phyloP scores from a whole-genome alignment of 2,113 vertebrate genomes.

The Monopterus albus region DNA sequence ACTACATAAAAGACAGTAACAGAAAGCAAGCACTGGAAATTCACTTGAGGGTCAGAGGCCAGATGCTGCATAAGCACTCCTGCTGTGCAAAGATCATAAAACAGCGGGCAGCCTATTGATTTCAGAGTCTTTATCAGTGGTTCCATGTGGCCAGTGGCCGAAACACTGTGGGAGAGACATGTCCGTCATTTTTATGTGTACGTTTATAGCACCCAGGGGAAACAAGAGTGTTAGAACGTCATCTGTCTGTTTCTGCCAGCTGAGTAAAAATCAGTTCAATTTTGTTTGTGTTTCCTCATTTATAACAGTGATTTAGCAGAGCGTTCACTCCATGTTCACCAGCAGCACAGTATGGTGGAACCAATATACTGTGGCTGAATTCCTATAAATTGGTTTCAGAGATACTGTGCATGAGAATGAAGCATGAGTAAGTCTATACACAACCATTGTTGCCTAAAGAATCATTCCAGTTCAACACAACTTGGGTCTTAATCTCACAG shows the following conservation, averaged over 20 bases:
- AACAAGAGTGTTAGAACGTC: constrained; percentile 39
- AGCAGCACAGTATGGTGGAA: neutral
- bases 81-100: constrained; percentile 74
- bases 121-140: constrained; percentile 67
- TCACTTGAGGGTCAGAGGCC: constrained; percentile 69
- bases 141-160: constrained; percentile 67
- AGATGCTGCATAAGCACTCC: constrained; percentile 74
- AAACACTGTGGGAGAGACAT: constrained; percentile 51
- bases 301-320: constrained; percentile 36
- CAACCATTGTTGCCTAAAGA: neutral
- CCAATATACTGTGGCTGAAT: constrained; percentile 17
- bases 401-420: constrained; percentile 30
- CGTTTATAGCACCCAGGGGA: constrained; percentile 54
- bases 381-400: constrained; percentile 46
- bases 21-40: constrained; percentile 65
- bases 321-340: constrained; percentile 11
- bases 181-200: constrained; percentile 73
- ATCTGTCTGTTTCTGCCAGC: constrained; percentile 45
- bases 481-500: neutral
- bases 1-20: constrained; percentile 54
- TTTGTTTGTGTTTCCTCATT: constrained; percentile 37
- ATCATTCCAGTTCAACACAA: neutral
- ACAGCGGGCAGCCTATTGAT: constrained; percentile 71
- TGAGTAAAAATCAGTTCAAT: neutral
- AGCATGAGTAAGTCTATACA: neutral